Conservation (phyloP, 2,888 invertebrate genomes). For the Helicoverpa assulta region DNA sequence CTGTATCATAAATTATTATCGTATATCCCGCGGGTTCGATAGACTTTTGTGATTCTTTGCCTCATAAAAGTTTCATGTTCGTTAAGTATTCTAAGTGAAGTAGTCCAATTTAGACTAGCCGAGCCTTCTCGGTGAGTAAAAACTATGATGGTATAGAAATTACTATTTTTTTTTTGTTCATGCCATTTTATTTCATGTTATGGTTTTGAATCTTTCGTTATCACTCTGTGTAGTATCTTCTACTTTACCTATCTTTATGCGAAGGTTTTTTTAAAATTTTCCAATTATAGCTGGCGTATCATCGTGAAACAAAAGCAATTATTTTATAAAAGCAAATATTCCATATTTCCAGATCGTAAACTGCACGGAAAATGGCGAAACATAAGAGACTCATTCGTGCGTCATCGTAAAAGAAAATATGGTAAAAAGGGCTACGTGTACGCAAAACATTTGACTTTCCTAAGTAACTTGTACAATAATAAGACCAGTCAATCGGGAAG, state of each 20-base stretch:
- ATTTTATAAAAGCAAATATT: conserved; percentile 47
- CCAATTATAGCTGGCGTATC: neutral
- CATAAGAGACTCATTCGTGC: conserved; percentile 82
- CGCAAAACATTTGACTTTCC: conserved; percentile 78
- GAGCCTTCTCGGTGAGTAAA: conserved; percentile 1
- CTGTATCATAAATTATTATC: no score
- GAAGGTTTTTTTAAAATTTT: conserved; percentile 2
- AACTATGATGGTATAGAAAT: neutral
- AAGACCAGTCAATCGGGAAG: conserved; percentile 68
- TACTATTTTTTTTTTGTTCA: neutral
- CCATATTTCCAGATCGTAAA: conserved; percentile 77
- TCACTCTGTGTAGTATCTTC: neutral
- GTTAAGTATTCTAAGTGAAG: neutral
- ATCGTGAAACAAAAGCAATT: neutral
- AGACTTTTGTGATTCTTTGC: neutral
- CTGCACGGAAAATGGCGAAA: conserved; percentile 84
- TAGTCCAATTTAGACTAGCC: neutral
- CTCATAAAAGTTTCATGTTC: neutral
- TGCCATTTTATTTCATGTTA: neutral
- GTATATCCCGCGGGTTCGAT: no score
- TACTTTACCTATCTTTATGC: neutral
- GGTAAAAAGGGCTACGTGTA: conserved; percentile 76
- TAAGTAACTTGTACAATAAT: conserved; percentile 73
- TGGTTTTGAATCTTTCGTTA: neutral
- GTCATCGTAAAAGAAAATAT: conserved; percentile 72